Conservation (phyloP, 2,113 vertebrate species). For the Athene noctua region DNA sequence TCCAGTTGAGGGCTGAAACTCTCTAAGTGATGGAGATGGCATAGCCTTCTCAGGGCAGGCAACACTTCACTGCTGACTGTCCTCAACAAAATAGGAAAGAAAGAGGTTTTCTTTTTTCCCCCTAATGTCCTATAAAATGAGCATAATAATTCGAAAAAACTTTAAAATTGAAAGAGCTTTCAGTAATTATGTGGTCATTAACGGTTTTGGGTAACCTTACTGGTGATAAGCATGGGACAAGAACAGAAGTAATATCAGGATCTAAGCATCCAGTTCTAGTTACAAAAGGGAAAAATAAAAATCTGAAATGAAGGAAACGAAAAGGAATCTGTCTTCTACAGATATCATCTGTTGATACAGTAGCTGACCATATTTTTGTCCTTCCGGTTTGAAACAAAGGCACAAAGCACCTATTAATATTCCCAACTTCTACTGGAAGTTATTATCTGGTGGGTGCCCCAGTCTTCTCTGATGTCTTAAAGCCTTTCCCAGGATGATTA, state of each 20-base stretch:
- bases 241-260: not conserved
- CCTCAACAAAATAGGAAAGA: not conserved
- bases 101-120: not conserved
- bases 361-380: not conserved
- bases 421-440: not conserved
- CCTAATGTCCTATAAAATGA: not conserved
- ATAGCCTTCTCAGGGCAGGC: not conserved
- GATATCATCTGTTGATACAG: fast-evolving
- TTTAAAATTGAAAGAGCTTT: not conserved
- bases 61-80: not conserved
- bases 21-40: not conserved
- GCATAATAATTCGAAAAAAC: not conserved
- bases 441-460: not conserved
- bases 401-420: not conserved
- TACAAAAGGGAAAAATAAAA: not conserved
- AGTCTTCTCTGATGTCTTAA: not conserved
- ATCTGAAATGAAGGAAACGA: not conserved
- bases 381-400: not conserved
- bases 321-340: not conserved
- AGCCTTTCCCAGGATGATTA: not conserved
- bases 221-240: not conserved
- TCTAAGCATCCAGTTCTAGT: not conserved
- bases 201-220: not conserved
- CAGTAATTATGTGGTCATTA: not conserved
- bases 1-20: not conserved